Conservation (phyloP, 2,888 invertebrate species). For the Rhyacophila evoluta region DNA sequence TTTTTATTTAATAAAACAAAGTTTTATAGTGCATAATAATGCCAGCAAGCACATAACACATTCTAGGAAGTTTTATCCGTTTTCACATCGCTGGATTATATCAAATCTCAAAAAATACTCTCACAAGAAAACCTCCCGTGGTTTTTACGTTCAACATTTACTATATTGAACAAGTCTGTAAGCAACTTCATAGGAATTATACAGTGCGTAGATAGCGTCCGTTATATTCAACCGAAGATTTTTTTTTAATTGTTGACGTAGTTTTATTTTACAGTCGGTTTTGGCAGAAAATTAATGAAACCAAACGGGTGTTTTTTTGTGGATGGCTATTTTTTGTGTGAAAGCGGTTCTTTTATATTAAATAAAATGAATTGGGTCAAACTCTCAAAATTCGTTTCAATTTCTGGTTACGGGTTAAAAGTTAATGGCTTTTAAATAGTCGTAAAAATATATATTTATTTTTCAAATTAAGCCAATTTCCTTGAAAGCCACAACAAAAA, state of each 20-base stretch:
- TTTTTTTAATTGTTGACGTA: neutral
- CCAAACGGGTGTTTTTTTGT: neutral
- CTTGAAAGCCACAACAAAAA: no score
- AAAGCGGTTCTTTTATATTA: no score
- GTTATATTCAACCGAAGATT: neutral
- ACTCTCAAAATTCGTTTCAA: no score
- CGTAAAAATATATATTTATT: no score
- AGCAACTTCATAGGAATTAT: neutral
- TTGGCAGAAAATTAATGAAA: neutral
- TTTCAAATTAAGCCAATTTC: no score
- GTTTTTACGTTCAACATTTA: slow-evolving; percentile 5
- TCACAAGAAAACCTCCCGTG: neutral
- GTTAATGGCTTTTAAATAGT: no score
- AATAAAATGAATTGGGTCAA: no score
- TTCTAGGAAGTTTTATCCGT: neutral
- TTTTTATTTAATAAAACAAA: neutral
- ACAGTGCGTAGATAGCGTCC: neutral
- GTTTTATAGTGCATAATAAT: neutral
- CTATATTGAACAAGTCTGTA: neutral
- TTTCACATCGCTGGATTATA: neutral
- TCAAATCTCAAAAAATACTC: neutral
- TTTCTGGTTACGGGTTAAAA: no score
- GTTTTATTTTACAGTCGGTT: neutral
- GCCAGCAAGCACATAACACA: neutral
- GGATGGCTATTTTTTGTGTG: no score